Evolutionary conservation across 1,140 invertebrate species (phyloP).

Genomic region (Drosophila paulistorum): DNA sequence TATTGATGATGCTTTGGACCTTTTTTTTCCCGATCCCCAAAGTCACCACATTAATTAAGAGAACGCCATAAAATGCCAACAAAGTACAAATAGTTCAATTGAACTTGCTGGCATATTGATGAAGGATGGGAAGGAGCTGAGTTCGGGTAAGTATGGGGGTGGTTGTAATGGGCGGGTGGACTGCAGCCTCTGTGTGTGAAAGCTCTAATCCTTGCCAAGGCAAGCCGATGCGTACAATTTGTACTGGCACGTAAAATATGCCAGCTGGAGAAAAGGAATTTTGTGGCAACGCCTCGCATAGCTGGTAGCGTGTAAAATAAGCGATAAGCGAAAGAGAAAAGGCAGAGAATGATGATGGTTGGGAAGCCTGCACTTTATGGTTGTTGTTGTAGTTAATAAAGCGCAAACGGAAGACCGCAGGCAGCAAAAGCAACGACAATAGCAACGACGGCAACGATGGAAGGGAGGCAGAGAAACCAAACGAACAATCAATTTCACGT

Average conservation of each 20-base stretch:
- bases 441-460: slow-evolving; percentile 12
- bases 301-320: slow-evolving; percentile 77
- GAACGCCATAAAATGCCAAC: slow-evolving; percentile 35
- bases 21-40: slow-evolving; percentile 44
- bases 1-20: slow-evolving; percentile 54
- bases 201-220: slow-evolving; percentile 60
- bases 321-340: slow-evolving; percentile 62
- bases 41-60: slow-evolving; percentile 60
- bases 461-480: background rate
- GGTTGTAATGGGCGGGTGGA: slow-evolving; percentile 1
- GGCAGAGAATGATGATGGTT: slow-evolving; percentile 9
- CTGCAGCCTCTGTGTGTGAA: slow-evolving; percentile 18
- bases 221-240: slow-evolving; percentile 41
- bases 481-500: slow-evolving; percentile 76
- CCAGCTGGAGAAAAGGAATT: slow-evolving; percentile 63
- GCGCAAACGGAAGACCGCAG: slow-evolving; percentile 59
- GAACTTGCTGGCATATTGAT: slow-evolving; percentile 1
- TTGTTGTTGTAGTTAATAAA: slow-evolving; percentile 71
- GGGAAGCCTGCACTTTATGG: slow-evolving; percentile 69
- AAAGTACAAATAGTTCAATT: slow-evolving; percentile 56
- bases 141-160: slow-evolving; percentile 3
- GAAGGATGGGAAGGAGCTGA: background rate
- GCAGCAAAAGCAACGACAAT: background rate
- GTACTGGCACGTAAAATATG: slow-evolving; percentile 73
- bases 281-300: slow-evolving; percentile 70